Base-by-base conservation (phyloP, 2,797 vertebrate genomes). In the Oryzias dopingdopingensis region DNA sequence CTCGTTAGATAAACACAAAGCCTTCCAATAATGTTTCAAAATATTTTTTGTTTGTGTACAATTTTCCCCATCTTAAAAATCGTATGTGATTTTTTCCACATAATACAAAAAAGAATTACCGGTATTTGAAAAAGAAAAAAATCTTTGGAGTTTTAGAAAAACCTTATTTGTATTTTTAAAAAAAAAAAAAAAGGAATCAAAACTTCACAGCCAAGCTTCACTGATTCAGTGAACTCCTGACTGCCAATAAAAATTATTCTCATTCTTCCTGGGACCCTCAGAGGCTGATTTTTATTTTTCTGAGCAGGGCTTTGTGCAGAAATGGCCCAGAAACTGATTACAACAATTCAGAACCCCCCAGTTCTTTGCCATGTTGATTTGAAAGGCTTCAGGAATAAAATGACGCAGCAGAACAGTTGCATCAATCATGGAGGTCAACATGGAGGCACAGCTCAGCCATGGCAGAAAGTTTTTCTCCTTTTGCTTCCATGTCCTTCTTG, bases 241-340 rank as follows among this genome's bases (percentile, higher is more conserved):
- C 48, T 68, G 23, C 59, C 56, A 79, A 65, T 74, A 58, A 73
- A 22, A 37, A 37, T 37, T 37, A 64, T 51, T 41, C 61, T 60
- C 42, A 26, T 45, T 24, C 42, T 53, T 57, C 52, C 55, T 55
- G 53, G 57, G 49, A 16, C 16, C 55, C 29, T 52, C 45, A 52
- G 60, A 24, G 49, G 56, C 46, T 67, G 54, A 64, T 77, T 70
- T 63, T 46, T 46, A 12, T 51, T 52, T 77, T 75, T 71, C 48
- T 44, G 52, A 62, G 67, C 68, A 76, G 76, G 52, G 47, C 54
- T 48, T 43, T 49, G 45, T 72, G 44, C 49, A 53, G 52, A 74
- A 12, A 70, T 47, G 56, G 66, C 65, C 0, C 4, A 54, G 57
- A 76, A 72, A 57, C 60, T 80, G 74, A 77, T 81, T 79, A 72